A percentile compares a stretch with the other conserved stretches of the same genome.
phyloP scores from a whole-genome alignment of 1,140 invertebrate species.

The Pseudomyrmex flavicornis region DNA sequence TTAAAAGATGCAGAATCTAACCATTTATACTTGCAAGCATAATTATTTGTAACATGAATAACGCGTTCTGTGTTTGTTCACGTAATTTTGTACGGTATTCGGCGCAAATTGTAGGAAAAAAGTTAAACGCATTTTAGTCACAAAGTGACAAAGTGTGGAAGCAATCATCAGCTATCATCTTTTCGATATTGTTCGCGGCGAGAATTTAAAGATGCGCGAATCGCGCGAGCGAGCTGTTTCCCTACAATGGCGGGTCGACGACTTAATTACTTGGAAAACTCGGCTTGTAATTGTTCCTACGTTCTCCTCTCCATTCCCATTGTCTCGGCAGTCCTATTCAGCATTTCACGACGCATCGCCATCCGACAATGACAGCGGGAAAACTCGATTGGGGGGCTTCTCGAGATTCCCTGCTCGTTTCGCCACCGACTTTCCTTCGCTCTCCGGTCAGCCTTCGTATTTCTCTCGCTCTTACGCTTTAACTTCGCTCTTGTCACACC shows the following conservation, averaged over 20 bases:
- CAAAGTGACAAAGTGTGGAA: not conserved
- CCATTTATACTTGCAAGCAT: not conserved
- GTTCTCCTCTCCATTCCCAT: constrained; percentile 7
- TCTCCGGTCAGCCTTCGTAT: not conserved
- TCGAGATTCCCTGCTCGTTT: constrained; percentile 40
- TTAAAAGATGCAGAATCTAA: not conserved
- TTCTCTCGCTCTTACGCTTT: constrained; percentile 24
- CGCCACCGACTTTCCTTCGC: constrained; percentile 25
- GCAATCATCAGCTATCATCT: not conserved
- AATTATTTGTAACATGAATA: not conserved
- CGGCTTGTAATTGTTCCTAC: not conserved
- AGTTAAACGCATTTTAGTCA: not conserved
- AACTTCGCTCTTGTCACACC: constrained; percentile 7
- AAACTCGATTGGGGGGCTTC: constrained; percentile 65
- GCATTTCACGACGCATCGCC: constrained; percentile 38
- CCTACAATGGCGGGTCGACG: not conserved
- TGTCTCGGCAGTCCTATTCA: constrained; percentile 36
- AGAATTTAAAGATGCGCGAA: not conserved
- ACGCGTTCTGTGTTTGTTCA: not conserved
- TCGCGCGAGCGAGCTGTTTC: not conserved
- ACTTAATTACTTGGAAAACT: constrained; percentile 41
- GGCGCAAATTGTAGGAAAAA: not conserved
- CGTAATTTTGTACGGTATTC: not conserved
- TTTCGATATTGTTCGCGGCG: not conserved
- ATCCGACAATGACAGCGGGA: constrained; percentile 34